Conservation (phyloP, 1,140 invertebrate genomes). For the Glossosoma conforme region DNA sequence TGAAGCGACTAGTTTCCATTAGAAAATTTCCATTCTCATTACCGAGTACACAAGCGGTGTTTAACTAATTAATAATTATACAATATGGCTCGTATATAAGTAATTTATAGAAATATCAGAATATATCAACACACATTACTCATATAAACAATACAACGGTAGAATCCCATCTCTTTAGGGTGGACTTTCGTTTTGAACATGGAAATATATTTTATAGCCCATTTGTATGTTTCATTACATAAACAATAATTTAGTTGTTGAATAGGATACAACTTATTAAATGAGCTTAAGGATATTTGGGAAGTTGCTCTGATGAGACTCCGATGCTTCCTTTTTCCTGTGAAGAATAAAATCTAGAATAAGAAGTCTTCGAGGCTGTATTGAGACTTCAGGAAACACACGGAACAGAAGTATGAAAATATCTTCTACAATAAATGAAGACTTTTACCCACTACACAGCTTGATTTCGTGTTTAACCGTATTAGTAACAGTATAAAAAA, state of each 20-base stretch:
- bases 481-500: conserved; percentile 23
- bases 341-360: too few relatives aligned
- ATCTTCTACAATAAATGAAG: background rate
- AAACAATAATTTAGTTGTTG: conserved; percentile 4
- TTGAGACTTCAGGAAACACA: too few relatives aligned
- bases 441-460: conserved; percentile 48
- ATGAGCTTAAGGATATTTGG: too few relatives aligned
- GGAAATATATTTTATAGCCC: conserved; percentile 7
- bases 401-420: background rate
- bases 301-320: too few relatives aligned
- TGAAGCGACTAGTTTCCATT: conserved; percentile 49
- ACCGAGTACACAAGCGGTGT: conserved; percentile 7
- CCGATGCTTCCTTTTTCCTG: too few relatives aligned
- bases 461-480: conserved; percentile 35
- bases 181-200: conserved; percentile 17
- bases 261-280: too few relatives aligned
- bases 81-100: conserved; percentile 19
- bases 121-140: conserved; percentile 15
- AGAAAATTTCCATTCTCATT: conserved; percentile 19
- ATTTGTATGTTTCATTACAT: conserved; percentile 14
- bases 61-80: conserved; percentile 13
- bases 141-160: conserved; percentile 8
- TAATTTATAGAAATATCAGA: conserved; percentile 13
- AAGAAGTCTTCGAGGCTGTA: too few relatives aligned
- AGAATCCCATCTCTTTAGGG: conserved; percentile 8